Conservation (phyloP, 2,888 invertebrate genomes). For the Melipona beecheii region DNA sequence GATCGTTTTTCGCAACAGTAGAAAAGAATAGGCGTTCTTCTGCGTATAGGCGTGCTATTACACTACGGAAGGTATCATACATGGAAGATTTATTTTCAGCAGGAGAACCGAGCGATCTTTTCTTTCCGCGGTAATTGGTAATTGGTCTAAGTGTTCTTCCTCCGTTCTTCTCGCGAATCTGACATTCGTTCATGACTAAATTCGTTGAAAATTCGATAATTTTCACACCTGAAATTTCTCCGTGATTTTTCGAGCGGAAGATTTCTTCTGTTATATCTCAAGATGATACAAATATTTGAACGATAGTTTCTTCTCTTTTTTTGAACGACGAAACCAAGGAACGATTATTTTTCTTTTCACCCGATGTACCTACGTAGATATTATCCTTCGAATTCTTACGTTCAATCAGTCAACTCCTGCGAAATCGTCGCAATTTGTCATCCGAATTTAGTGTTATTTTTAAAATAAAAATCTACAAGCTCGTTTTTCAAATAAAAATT, state of each 20-base stretch:
- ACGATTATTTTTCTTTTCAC: no score
- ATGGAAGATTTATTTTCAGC: not conserved
- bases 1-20: slow-evolving; percentile 20
- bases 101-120: not conserved
- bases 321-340: not conserved
- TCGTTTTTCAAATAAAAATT: no score
- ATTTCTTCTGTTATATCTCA: no score
- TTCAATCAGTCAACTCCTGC: no score
- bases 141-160: not conserved
- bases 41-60: not conserved
- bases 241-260: no score
- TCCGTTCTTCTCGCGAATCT: not conserved
- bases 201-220: not conserved
- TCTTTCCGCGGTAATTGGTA: not conserved
- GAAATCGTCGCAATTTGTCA: no score
- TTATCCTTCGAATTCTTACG: no score
- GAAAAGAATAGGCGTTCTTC: slow-evolving; percentile 8
- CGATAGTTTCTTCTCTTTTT: not conserved
- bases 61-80: not conserved
- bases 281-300: not conserved
- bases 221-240: not conserved
- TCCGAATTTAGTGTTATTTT: no score
- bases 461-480: no score
- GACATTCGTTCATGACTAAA: no score
- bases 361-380: no score